These are phyloP conservation scores for Euura lappo DNA, from an alignment of 1,140 invertebrate species.

Conservation along the genomic window DNA sequence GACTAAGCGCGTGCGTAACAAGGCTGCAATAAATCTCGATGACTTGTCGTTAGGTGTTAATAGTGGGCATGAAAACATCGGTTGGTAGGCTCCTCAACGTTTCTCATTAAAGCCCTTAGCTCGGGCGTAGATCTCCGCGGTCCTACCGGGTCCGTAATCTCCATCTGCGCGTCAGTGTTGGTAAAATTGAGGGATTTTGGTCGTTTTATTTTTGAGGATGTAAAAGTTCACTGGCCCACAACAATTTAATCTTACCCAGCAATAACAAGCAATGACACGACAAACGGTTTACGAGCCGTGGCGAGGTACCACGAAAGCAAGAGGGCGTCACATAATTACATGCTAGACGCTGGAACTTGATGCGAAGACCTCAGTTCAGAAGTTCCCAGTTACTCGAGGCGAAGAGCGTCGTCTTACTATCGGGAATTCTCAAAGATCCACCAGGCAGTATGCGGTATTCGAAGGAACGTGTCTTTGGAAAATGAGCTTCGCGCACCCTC, in stretches of 20 bases:
- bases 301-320: background rate
- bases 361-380: background rate
- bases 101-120: background rate
- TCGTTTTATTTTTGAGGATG: background rate
- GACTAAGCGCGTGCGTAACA: background rate
- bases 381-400: background rate
- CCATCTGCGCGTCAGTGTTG: background rate
- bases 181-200: background rate
- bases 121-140: no score
- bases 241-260: constrained; percentile 5
- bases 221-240: background rate
- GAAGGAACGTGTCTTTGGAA: background rate
- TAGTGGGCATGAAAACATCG: background rate
- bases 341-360: background rate
- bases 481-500: background rate
- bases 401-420: background rate
- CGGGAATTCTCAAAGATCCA: background rate
- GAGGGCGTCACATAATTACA: constrained; percentile 1
- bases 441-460: background rate
- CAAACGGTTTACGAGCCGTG: constrained; percentile 1
- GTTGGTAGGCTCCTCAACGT: background rate
- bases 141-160: no score
- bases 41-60: background rate
- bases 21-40: background rate
- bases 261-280: constrained; percentile 4